Percentiles rank a stretch among this genome's conserved stretches.
Evolutionary conservation across 2,797 vertebrate genomes (phyloP).

Genomic region (Nyctalus aviator): DNA sequence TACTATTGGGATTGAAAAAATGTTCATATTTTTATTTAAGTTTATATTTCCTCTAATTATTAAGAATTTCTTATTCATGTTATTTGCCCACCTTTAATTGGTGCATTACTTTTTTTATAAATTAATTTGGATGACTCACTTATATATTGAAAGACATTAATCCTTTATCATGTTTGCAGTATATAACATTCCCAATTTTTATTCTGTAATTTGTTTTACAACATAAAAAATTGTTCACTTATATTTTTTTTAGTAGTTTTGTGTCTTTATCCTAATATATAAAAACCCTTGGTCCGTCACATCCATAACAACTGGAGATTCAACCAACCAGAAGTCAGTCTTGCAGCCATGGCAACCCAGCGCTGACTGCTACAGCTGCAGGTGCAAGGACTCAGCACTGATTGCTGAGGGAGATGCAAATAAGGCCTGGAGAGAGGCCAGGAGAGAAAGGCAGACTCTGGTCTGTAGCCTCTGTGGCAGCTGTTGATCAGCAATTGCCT

Average conservation of each 20-base stretch:
- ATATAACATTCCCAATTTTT: background rate
- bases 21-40: background rate
- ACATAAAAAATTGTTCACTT: constrained; percentile 6
- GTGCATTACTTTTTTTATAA: background rate
- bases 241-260: constrained; percentile 11
- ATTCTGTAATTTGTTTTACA: background rate
- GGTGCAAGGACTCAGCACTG: no score
- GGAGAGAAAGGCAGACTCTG: no score
- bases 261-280: background rate
- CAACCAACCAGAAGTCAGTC: no score
- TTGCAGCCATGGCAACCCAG: no score
- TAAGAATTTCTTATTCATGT: background rate
- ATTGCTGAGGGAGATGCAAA: no score
- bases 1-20: background rate
- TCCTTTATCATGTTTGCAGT: background rate
- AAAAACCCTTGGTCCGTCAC: no score
- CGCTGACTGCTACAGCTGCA: no score
- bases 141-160: constrained; percentile 3
- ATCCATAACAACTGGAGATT: no score
- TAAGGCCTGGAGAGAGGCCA: no score
- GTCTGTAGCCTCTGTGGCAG: no score
- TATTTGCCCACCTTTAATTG: constrained; percentile 1
- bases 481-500: no score
- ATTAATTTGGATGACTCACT: background rate
- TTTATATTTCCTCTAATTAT: background rate